Conservation (phyloP, 2,113 vertebrate genomes). For the Xenus cinereus region DNA sequence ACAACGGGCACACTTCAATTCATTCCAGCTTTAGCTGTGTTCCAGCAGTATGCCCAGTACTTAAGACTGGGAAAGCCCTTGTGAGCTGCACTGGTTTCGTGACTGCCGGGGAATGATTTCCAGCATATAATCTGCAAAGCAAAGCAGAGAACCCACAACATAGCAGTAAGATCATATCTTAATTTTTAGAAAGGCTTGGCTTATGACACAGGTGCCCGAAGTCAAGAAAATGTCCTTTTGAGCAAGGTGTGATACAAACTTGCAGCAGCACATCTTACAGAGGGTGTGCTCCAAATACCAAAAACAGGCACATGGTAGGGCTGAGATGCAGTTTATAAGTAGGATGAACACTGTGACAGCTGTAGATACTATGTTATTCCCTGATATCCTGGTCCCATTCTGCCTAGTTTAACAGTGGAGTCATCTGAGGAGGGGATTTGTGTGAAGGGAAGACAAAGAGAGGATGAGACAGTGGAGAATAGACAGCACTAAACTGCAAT, state of each 20-base stretch:
- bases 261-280: too few relatives aligned
- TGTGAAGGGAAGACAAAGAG: not conserved
- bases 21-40: constrained; percentile 5
- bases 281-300: not conserved
- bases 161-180: constrained; percentile 40
- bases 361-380: not conserved
- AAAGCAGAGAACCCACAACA: constrained; percentile 22
- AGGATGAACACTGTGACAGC: not conserved
- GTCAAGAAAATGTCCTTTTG: not conserved
- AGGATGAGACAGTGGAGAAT: not conserved
- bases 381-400: not conserved
- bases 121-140: not conserved
- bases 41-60: not conserved
- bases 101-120: not conserved
- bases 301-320: not conserved
- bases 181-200: constrained; percentile 25
- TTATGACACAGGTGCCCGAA: not conserved
- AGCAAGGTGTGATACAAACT: not conserved
- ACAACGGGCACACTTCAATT: constrained; percentile 41
- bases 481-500: not conserved
- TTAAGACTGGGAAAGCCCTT: not conserved
- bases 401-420: not conserved
- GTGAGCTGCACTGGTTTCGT: not conserved
- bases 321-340: rapidly evolving
- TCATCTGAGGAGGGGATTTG: not conserved